Conservation (phyloP, 2,113 vertebrate species). For the Apteryx owenii region DNA sequence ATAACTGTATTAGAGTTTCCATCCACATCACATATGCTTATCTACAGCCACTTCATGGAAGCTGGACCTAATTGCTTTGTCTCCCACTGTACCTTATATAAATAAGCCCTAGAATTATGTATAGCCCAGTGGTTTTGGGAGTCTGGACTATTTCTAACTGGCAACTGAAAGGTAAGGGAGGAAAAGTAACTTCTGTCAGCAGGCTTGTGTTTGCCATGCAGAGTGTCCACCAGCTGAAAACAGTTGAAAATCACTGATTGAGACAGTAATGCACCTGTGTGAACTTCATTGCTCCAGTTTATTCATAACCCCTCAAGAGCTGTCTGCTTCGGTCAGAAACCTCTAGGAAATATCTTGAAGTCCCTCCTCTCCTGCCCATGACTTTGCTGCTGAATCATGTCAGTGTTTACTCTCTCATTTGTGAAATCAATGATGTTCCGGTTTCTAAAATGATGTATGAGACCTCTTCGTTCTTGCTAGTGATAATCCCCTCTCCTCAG, state of each 20-base stretch:
- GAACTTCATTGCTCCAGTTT: not conserved
- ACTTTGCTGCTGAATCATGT: not conserved
- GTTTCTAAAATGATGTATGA: not conserved
- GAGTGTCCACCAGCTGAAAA: not conserved
- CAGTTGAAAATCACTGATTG: not conserved
- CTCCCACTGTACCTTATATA: not conserved
- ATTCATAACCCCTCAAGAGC: not conserved
- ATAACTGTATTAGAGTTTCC: not conserved
- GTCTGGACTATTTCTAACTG: not conserved
- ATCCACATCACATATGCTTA: fast-evolving
- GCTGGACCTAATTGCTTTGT: not conserved
- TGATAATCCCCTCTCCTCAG: not conserved
- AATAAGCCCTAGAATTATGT: not conserved
- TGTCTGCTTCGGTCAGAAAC: not conserved
- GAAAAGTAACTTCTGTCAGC: not conserved
- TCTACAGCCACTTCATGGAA: not conserved
- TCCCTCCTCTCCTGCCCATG: not conserved
- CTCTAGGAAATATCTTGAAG: not conserved
- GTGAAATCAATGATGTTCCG: not conserved
- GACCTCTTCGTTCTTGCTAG: not conserved
- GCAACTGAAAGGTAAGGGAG: not conserved
- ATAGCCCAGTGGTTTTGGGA: not conserved
- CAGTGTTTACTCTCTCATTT: not conserved
- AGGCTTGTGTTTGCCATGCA: not conserved
- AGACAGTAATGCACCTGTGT: not conserved